Conservation (phyloP, 2,113 vertebrate species). For the Ramphastos sulfuratus region DNA sequence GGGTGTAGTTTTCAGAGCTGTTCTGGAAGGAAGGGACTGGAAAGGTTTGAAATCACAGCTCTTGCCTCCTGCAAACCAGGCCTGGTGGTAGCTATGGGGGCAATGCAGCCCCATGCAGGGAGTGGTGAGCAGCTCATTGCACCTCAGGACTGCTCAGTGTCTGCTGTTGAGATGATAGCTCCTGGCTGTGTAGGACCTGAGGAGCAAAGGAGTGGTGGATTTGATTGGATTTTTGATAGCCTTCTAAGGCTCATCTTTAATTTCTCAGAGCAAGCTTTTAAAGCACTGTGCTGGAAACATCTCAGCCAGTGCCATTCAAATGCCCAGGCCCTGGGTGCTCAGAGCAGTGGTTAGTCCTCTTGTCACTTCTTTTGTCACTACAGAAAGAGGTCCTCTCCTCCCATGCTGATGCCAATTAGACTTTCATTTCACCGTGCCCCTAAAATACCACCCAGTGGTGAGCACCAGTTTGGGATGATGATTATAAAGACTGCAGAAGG, state of each 20-base stretch:
- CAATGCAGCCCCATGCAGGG: neutral
- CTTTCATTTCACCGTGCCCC: neutral
- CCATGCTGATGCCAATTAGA: accelerated
- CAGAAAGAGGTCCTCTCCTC: neutral
- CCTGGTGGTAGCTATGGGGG: too few species aligned
- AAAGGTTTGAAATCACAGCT: neutral
- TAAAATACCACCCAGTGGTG: accelerated
- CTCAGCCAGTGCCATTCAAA: neutral
- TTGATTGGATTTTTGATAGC: neutral
- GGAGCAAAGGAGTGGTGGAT: neutral
- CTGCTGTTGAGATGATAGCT: neutral
- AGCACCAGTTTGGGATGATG: neutral
- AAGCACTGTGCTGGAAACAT: neutral
- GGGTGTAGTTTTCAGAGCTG: neutral
- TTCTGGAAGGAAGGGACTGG: neutral
- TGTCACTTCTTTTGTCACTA: neutral
- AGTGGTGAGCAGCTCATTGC: neutral
- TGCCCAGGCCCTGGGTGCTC: neutral
- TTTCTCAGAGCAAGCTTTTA: neutral
- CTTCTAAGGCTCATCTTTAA: neutral
- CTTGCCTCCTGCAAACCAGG: neutral
- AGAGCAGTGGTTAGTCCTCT: neutral
- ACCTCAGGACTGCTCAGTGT: accelerated
- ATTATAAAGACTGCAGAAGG: neutral
- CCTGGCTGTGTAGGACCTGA: accelerated